Conservation (phyloP, 2,888 invertebrate species). For the Drosophila diplacantha region DNA sequence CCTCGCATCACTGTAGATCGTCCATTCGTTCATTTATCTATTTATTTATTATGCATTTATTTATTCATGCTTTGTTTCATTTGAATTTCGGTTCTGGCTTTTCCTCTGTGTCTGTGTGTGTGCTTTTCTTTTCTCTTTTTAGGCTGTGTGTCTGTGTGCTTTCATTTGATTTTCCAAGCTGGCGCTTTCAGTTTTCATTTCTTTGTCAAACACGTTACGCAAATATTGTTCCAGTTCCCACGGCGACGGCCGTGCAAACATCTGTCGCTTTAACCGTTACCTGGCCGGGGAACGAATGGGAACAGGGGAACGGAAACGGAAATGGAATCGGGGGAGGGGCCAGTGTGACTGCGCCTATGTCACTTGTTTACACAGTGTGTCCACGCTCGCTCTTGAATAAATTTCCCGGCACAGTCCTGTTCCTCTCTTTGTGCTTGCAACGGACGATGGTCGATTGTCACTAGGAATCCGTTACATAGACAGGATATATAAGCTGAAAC, state of each 20-base stretch:
- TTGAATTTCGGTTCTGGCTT: conserved; percentile 36
- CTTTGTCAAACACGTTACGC: conserved; percentile 73
- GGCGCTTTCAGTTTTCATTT: conserved; percentile 71
- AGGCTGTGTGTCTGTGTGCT: conserved; percentile 35
- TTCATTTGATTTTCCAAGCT: conserved; percentile 71
- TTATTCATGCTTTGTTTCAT: conserved; percentile 48
- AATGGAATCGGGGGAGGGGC: conserved; percentile 2
- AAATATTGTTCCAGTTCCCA: conserved; percentile 73
- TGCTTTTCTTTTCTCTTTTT: neutral
- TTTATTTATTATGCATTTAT: conserved; percentile 36
- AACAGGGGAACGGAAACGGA: conserved; percentile 24
- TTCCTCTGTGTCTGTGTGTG: neutral
- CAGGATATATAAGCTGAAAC: neutral
- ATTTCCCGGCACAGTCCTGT: too few relatives aligned
- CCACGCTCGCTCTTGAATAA: conserved; percentile 25
- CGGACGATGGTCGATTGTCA: conserved; percentile 1
- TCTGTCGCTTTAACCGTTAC: conserved; percentile 47
- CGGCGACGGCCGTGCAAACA: conserved; percentile 64
- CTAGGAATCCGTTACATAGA: conserved; percentile 3
- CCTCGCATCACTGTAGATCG: conserved; percentile 4
- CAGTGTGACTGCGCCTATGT: conserved; percentile 24
- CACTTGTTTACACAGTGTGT: conserved; percentile 26
- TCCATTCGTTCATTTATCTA: conserved; percentile 13
- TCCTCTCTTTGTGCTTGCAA: neutral
- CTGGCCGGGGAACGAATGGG: conserved; percentile 32